Evolutionary conservation across 2,797 vertebrate genomes (phyloP).

Genomic region (Sebastes goodei): DNA sequence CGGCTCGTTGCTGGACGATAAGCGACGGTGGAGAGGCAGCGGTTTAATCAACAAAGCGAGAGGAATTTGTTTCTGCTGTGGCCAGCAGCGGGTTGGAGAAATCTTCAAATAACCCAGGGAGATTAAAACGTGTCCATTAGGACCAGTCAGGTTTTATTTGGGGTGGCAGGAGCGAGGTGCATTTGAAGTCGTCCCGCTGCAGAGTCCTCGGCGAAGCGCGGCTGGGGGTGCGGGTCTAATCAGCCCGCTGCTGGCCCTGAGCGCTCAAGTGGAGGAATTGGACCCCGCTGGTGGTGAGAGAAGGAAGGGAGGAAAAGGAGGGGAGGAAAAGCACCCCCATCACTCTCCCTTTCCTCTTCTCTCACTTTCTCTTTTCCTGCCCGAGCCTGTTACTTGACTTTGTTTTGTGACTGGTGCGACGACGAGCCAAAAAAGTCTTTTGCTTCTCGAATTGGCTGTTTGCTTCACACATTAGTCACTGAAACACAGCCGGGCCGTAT

Average conservation of each 20-base stretch:
- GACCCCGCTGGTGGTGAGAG: constrained; percentile 78
- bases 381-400: constrained; percentile 36
- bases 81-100: constrained; percentile 94
- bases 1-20: constrained; percentile 97
- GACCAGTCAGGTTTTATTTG: constrained; percentile 98
- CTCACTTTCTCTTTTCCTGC: constrained; percentile 66
- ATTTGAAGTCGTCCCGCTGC: constrained; percentile 96
- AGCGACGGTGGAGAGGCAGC: constrained; percentile 91
- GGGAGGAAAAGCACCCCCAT: constrained; percentile 36
- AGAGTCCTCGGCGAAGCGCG: constrained; percentile 88
- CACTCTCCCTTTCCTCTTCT: constrained; percentile 49
- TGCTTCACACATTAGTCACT: constrained; percentile 54
- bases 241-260: constrained; percentile 90
- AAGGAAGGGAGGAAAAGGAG: constrained; percentile 45
- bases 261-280: constrained; percentile 98
- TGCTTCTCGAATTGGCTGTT: constrained; percentile 20
- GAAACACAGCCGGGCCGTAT: constrained; percentile 32
- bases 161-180: constrained; percentile 87
- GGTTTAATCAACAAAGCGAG: constrained; percentile 99
- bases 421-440: constrained; percentile 43
- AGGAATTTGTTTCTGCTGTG: constrained; percentile 93
- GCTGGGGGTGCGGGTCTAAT: constrained; percentile 93
- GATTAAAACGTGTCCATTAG: constrained; percentile 99
- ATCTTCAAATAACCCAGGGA: constrained; percentile 99
- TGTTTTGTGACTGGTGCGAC: constrained; percentile 38